A percentile compares a stretch with the other conserved stretches of the same genome.
Conservation (phyloP, 2,888 invertebrate genomes). For the Enoplolaimus lenunculus region DNA sequence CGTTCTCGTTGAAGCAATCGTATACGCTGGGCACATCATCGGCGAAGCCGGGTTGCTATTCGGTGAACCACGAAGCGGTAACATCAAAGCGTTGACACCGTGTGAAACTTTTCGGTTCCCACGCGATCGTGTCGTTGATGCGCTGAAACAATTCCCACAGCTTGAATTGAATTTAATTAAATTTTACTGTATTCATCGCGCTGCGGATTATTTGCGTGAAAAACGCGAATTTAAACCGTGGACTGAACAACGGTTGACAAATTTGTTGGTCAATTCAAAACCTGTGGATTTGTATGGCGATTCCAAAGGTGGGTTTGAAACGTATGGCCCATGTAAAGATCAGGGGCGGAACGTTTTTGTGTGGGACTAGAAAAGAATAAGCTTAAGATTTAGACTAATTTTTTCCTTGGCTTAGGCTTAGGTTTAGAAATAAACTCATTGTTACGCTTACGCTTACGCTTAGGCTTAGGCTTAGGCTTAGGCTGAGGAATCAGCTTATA, state of each 20-base stretch:
- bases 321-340: no score
- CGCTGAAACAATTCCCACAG: not conserved
- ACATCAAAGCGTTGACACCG: not conserved
- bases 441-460: no score
- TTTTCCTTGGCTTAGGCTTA: no score
- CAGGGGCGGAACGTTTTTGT: no score
- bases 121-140: not conserved
- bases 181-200: slow-evolving; percentile 5
- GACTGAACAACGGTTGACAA: not conserved
- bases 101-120: not conserved
- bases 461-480: no score
- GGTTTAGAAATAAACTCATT: no score
- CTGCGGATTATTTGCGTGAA: not conserved
- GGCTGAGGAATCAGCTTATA: no score
- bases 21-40: not conserved
- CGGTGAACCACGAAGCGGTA: not conserved
- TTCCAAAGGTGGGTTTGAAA: no score
- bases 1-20: no score
- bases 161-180: not conserved
- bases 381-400: no score
- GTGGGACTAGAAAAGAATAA: no score
- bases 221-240: not conserved
- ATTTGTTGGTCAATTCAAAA: not conserved
- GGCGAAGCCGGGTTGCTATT: not conserved
- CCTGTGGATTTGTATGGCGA: not conserved